Evolutionary conservation across 2,888 invertebrate species (phyloP).

Genomic region (Dryobota labecula): DNA sequence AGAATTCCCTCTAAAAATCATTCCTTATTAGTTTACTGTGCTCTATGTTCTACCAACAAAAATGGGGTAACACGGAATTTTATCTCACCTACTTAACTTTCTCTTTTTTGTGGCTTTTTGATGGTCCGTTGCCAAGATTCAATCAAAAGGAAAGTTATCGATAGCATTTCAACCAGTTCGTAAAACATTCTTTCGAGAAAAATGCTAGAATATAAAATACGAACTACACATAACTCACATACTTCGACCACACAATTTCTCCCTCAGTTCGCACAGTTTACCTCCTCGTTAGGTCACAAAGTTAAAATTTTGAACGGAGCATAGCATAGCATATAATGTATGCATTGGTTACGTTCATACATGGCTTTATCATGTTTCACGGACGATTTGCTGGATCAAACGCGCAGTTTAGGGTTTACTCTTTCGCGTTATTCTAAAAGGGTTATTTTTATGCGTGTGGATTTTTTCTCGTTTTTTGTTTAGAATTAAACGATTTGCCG

Average conservation of each 20-base stretch:
- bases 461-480: slow-evolving; percentile 29
- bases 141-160: slow-evolving; percentile 50
- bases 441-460: slow-evolving; percentile 40
- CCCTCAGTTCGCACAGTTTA: slow-evolving; percentile 28
- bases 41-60: background rate
- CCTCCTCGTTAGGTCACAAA: slow-evolving; percentile 39
- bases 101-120: background rate
- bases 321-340: slow-evolving; percentile 54
- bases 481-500: slow-evolving; percentile 46
- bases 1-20: background rate
- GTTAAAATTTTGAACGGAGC: slow-evolving; percentile 51
- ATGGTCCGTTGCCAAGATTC: slow-evolving; percentile 19
- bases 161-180: slow-evolving; percentile 22
- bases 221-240: slow-evolving; percentile 17
- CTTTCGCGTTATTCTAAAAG: slow-evolving; percentile 44
- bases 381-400: slow-evolving; percentile 59
- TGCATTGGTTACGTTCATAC: slow-evolving; percentile 53
- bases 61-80: slow-evolving; percentile 5
- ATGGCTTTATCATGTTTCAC: slow-evolving; percentile 66
- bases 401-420: slow-evolving; percentile 40
- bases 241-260: slow-evolving; percentile 35
- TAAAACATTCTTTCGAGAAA: slow-evolving; percentile 29
- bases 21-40: slow-evolving; percentile 1
- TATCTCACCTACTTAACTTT: background rate
- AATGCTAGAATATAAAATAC: slow-evolving; percentile 26